These are phyloP conservation scores for Cetonia aurata DNA, from an alignment of 2,888 invertebrate species.

Conservation along the genomic window DNA sequence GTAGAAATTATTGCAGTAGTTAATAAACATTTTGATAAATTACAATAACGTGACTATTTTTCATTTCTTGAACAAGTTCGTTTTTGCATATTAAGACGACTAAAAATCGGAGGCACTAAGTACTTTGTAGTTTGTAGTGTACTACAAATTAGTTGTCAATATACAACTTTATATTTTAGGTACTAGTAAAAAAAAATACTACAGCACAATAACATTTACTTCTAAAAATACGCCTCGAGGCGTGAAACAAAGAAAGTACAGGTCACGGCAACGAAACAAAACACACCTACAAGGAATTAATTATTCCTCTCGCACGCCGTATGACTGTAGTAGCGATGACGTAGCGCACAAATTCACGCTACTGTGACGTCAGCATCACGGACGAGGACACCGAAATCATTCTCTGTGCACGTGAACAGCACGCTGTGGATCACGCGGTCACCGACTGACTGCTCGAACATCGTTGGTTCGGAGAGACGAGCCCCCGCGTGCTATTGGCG, in stretches of 20 bases:
- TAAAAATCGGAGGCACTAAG: no score
- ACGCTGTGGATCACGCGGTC: constrained; percentile 81
- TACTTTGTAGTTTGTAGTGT: no score
- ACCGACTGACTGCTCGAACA: constrained; percentile 75
- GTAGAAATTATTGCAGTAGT: no score
- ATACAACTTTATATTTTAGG: not conserved
- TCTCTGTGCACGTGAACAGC: constrained; percentile 88
- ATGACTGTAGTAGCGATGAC: constrained; percentile 60
- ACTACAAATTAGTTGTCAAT: no score
- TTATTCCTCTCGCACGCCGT: constrained; percentile 40
- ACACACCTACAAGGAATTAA: constrained; percentile 55
- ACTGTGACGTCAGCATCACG: constrained; percentile 75
- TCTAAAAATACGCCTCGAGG: not conserved
- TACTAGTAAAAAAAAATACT: not conserved
- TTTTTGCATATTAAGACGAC: no score
- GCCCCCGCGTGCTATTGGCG: constrained; percentile 58
- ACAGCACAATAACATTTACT: no score
- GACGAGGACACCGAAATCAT: constrained; percentile 74
- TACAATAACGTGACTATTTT: no score
- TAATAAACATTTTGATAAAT: no score
- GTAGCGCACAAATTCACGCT: constrained; percentile 63
- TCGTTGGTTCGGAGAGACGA: constrained; percentile 77
- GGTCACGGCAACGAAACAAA: constrained; percentile 36
- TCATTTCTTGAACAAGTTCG: no score
- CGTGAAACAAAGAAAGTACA: constrained; percentile 37